phyloP scores from a whole-genome alignment of 2,113 vertebrate genomes.

The Elachura formosa region DNA sequence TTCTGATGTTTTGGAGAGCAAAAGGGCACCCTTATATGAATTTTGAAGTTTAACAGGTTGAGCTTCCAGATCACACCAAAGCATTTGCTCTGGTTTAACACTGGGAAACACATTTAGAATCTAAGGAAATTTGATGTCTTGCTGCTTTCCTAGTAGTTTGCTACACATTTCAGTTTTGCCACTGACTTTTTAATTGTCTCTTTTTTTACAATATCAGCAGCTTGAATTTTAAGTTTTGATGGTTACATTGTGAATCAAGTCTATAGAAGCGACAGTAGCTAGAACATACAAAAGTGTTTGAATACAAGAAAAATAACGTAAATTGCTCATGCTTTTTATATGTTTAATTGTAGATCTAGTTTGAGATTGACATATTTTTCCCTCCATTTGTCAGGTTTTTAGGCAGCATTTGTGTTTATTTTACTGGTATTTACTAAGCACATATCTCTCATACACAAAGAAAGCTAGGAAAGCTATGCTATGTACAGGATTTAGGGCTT shows the following conservation, averaged over 20 bases:
- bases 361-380: constrained; percentile 44
- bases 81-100: not conserved
- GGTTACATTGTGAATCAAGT: constrained; percentile 3
- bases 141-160: not conserved
- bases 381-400: constrained; percentile 1
- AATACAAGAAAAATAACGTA: not conserved
- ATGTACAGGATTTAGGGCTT: not conserved
- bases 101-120: not conserved
- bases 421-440: not conserved
- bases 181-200: constrained; percentile 4
- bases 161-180: not conserved
- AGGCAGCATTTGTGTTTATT: constrained; percentile 15
- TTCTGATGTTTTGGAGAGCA: not conserved
- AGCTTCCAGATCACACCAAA: not conserved
- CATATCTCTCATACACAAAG: not conserved
- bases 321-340: constrained; percentile 1
- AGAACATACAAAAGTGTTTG: not conserved
- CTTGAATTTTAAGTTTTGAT: constrained; percentile 9
- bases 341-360: constrained; percentile 30
- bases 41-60: not conserved
- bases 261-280: not conserved
- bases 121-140: not conserved
- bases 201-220: not conserved
- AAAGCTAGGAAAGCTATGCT: not conserved
- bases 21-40: not conserved